Conservation (phyloP, 1,140 invertebrate genomes). For the Brachionus manjavacas region DNA sequence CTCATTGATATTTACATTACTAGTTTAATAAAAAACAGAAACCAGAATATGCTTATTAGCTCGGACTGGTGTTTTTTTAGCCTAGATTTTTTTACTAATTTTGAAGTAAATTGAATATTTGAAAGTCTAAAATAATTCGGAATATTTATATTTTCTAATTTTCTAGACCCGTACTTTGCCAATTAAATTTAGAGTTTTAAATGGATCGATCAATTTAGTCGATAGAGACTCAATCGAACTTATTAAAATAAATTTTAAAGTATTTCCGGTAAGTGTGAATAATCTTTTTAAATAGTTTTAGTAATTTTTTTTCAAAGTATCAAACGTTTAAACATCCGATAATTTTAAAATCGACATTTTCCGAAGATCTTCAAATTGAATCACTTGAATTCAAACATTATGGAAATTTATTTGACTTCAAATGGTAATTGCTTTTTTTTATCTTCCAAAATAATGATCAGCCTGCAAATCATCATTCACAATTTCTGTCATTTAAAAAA, state of each 20-base stretch:
- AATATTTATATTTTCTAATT: not conserved
- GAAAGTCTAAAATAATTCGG: not conserved
- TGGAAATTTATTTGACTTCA: slow-evolving; percentile 27
- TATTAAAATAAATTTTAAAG: not conserved
- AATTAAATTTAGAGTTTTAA: not conserved
- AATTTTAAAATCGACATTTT: not conserved
- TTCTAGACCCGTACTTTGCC: not conserved
- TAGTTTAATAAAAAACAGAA: not conserved
- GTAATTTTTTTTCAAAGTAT: not conserved
- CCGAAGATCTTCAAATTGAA: not conserved
- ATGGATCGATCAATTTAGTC: slow-evolving; percentile 1
- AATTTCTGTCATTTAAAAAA: no score
- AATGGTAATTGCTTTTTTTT: not conserved
- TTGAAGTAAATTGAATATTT: not conserved
- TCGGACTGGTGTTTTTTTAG: not conserved
- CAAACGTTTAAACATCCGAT: not conserved
- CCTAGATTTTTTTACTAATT: not conserved
- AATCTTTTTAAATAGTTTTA: no score
- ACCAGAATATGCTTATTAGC: not conserved
- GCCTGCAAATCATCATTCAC: no score
- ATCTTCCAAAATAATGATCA: not conserved
- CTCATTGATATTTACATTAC: not conserved
- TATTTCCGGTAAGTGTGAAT: not conserved
- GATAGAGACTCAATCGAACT: not conserved
- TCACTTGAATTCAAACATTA: not conserved